Evolutionary conservation across 2,113 vertebrate genomes (phyloP).

Genomic region (Phainopepla nitens): DNA sequence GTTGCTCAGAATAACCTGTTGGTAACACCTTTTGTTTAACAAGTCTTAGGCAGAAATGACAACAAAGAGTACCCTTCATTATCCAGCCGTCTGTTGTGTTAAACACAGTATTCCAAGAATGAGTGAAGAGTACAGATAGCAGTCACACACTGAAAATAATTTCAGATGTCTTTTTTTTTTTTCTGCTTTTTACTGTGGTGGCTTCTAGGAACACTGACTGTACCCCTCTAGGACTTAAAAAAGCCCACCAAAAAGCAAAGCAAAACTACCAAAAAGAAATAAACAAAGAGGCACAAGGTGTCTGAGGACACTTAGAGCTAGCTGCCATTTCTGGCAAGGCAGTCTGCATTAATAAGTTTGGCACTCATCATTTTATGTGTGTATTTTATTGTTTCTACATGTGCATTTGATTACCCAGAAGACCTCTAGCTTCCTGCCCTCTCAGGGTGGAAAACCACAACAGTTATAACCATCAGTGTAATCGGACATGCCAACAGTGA

Average conservation of each 20-base stretch:
- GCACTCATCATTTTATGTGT: conserved; percentile 18
- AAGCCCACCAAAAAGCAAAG: not conserved
- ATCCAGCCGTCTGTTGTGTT: not conserved
- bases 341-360: conserved; percentile 6
- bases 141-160: not conserved
- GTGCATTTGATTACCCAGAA: conserved; percentile 58
- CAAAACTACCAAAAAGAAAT: not conserved
- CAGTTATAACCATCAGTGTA: conserved; percentile 6
- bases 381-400: conserved; percentile 59
- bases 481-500: not conserved
- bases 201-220: not conserved
- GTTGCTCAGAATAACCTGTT: not conserved
- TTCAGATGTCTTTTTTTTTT: not conserved
- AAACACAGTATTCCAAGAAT: not conserved
- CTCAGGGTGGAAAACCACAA: not conserved
- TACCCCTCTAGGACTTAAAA: not conserved
- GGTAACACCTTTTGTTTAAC: not conserved
- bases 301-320: not conserved
- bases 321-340: not conserved
- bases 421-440: conserved; percentile 34
- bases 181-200: not conserved
- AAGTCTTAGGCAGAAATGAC: not conserved
- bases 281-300: not conserved
- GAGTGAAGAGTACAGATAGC: not conserved
- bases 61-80: not conserved